phyloP scores from a whole-genome alignment of 2,797 vertebrate species.

The Pterois miles region DNA sequence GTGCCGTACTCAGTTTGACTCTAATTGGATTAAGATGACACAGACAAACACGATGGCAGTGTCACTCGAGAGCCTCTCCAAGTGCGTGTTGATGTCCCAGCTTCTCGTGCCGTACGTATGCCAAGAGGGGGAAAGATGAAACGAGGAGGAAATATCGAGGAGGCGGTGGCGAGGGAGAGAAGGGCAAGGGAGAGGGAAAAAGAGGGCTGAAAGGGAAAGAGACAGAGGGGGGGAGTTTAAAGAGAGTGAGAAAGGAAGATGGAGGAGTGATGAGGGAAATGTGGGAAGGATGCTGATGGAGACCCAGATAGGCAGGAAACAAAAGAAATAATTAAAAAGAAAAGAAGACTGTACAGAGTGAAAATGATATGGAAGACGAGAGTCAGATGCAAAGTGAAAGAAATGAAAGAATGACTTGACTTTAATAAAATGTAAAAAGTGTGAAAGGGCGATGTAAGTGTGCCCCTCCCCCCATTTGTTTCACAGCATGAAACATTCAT shows the following conservation, averaged over 20 bases:
- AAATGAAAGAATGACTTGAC: background rate
- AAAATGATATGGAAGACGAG: background rate
- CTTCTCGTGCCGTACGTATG: slow-evolving; percentile 12
- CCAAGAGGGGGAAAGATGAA: slow-evolving; percentile 26
- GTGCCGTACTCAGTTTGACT: slow-evolving; percentile 33
- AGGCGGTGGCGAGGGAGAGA: slow-evolving; percentile 7
- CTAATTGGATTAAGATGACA: slow-evolving; percentile 59
- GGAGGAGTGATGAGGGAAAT: background rate
- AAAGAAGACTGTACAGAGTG: background rate
- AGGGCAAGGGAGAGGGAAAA: background rate
- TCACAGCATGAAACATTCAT: slow-evolving; percentile 43
- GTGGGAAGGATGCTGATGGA: slow-evolving; percentile 9
- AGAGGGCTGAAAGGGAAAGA: background rate
- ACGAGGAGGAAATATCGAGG: slow-evolving; percentile 5
- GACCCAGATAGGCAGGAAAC: slow-evolving; percentile 3
- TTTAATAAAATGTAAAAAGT: background rate
- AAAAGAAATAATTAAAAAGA: slow-evolving; percentile 13
- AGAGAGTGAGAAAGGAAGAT: background rate
- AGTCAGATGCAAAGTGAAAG: background rate
- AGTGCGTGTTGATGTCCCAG: slow-evolving; percentile 19
- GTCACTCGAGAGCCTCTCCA: slow-evolving; percentile 36
- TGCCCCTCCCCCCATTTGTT: background rate
- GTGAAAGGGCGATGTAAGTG: background rate
- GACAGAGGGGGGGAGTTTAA: background rate
- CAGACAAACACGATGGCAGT: slow-evolving; percentile 35